These are phyloP conservation scores for Cataglyphis altisquamis DNA, from an alignment of 2,888 invertebrate genomes.

Conservation along the genomic window DNA sequence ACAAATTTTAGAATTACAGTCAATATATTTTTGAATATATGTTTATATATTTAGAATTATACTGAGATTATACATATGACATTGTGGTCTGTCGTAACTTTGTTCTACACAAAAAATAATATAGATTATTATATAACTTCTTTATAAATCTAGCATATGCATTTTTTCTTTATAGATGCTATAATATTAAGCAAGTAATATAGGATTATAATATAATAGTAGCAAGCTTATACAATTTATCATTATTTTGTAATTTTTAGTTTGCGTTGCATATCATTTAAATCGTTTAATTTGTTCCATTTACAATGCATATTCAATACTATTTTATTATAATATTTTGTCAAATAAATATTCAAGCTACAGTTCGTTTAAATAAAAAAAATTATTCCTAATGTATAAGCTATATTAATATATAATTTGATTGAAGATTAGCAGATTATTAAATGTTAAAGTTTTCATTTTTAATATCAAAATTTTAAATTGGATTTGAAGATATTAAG, in stretches of 20 bases:
- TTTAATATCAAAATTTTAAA: slow-evolving; percentile 21
- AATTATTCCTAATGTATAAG: background rate
- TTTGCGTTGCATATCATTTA: slow-evolving; percentile 56
- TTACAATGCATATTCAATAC: slow-evolving; percentile 49
- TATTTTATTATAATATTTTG: slow-evolving; percentile 53
- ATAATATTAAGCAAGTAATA: slow-evolving; percentile 48
- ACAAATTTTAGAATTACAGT: slow-evolving; percentile 62
- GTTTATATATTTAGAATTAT: slow-evolving; percentile 59
- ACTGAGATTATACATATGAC: slow-evolving; percentile 47
- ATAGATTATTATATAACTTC: slow-evolving; percentile 47
- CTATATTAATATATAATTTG: background rate
- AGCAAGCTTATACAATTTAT: slow-evolving; percentile 33
- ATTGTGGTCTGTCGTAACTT: slow-evolving; percentile 45
- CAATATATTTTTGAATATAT: slow-evolving; percentile 55
- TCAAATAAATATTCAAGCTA: slow-evolving; percentile 1
- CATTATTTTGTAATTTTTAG: slow-evolving; percentile 57
- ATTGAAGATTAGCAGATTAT: background rate
- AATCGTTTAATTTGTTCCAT: slow-evolving; percentile 60
- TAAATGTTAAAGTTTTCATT: slow-evolving; percentile 11
- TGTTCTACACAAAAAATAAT: slow-evolving; percentile 56
- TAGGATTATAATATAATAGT: slow-evolving; percentile 51
- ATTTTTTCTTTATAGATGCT: slow-evolving; percentile 56
- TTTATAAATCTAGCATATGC: slow-evolving; percentile 52
- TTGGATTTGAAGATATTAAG: slow-evolving; percentile 10
- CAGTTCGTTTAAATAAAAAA: background rate